Percentiles rank a stretch among this genome's conserved stretches.
phyloP scores from a whole-genome alignment of 2,113 vertebrate species.

The Psilopsiagon aurifrons region DNA sequence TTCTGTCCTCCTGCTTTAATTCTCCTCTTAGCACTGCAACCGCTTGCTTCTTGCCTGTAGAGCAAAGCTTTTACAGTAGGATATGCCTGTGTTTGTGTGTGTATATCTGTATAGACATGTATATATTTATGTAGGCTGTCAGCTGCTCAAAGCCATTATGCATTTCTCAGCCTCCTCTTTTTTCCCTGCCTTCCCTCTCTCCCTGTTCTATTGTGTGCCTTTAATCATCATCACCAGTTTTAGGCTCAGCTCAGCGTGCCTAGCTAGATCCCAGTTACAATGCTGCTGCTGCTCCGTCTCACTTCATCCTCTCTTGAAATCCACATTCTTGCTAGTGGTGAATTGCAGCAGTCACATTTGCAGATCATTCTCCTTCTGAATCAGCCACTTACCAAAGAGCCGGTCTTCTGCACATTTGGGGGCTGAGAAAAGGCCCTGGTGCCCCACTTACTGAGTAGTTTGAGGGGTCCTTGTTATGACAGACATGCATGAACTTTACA shows the following conservation, averaged over 20 bases:
- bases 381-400: fast-evolving
- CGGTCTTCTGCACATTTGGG: background rate
- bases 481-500: fast-evolving
- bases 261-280: fast-evolving
- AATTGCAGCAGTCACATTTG: background rate
- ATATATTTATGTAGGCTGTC: background rate
- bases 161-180: background rate
- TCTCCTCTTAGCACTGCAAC: background rate
- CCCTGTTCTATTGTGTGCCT: background rate
- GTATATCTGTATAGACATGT: background rate
- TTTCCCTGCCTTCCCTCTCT: background rate
- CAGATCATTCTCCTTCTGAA: background rate
- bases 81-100: background rate
- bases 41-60: background rate
- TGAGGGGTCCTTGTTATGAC: background rate
- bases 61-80: background rate
- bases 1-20: background rate
- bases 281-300: background rate
- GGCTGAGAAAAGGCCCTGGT: background rate
- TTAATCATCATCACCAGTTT: background rate
- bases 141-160: fast-evolving
- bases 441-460: background rate
- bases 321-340: background rate
- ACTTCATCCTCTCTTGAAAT: background rate
- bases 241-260: background rate